These are phyloP conservation scores for Carapus acus DNA, from an alignment of 2,797 vertebrate genomes.

Conservation along the genomic window DNA sequence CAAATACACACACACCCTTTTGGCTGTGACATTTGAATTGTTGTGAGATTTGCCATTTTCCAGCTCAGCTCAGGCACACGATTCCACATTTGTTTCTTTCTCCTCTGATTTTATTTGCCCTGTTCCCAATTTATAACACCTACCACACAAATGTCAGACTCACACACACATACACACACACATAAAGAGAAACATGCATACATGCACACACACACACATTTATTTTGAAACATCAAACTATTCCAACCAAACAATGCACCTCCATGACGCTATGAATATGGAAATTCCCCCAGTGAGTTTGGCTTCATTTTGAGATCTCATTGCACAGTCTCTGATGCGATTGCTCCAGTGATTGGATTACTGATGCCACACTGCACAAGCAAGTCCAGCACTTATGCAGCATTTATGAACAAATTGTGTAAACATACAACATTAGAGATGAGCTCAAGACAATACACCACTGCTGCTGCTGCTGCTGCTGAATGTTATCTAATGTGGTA, in stretches of 20 bases:
- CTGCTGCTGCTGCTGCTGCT: no score
- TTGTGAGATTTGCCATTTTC: neutral
- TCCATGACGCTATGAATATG: no score
- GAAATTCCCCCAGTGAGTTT: no score
- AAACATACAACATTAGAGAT: no score
- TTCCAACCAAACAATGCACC: neutral
- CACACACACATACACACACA: neutral
- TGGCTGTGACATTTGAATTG: neutral
- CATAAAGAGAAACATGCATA: neutral
- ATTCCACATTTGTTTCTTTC: constrained; percentile 32
- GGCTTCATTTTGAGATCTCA: no score
- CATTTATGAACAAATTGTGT: no score
- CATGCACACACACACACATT: neutral
- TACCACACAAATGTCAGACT: neutral
- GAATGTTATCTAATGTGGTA: no score
- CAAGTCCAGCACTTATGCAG: no score
- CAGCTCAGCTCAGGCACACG: constrained; percentile 5
- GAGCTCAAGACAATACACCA: no score
- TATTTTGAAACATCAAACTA: neutral
- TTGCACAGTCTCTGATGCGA: no score
- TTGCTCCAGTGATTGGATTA: no score
- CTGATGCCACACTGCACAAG: no score
- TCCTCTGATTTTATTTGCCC: constrained; percentile 33
- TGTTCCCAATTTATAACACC: constrained; percentile 47
- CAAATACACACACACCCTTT: neutral